phyloP scores from a whole-genome alignment of 2,797 vertebrate genomes.

The Notolepis coatsorum region DNA sequence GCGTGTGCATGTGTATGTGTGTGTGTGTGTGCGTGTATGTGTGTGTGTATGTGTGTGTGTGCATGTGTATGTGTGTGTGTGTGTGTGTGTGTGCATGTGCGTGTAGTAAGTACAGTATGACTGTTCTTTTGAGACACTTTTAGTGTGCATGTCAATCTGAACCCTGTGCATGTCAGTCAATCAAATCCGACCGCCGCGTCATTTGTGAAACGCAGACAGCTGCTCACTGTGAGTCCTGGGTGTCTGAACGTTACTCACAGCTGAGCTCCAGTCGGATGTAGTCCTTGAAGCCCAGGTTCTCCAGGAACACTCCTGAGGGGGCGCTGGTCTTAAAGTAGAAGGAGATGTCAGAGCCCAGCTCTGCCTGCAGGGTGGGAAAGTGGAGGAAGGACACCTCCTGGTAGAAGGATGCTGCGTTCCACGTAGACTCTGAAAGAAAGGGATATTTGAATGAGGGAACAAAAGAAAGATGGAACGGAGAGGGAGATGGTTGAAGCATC shows the following conservation, averaged over 20 bases:
- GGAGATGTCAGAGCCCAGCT: constrained; percentile 91
- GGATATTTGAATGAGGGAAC: no score
- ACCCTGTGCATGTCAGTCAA: no score
- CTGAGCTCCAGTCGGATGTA: constrained; percentile 93
- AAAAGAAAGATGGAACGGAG: no score
- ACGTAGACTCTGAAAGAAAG: constrained; percentile 86
- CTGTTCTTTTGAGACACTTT: no score
- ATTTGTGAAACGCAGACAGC: no score
- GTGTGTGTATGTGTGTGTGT: neutral
- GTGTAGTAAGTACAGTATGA: neutral
- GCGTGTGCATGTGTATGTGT: neutral
- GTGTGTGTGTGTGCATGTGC: neutral
- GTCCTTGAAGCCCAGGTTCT: constrained; percentile 93
- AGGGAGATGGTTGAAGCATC: no score
- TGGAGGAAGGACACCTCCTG: constrained; percentile 93
- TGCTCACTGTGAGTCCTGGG: no score
- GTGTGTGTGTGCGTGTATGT: neutral
- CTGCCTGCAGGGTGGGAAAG: constrained; percentile 91
- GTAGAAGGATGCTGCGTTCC: constrained; percentile 95
- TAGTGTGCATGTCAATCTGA: no score
- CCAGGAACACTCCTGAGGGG: constrained; percentile 91
- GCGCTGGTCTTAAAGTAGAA: constrained; percentile 95
- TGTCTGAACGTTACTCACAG: constrained; percentile 89
- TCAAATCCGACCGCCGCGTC: no score
- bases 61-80: neutral